phyloP scores from a whole-genome alignment of 2,888 invertebrate species.

The Fabriciana adippe region DNA sequence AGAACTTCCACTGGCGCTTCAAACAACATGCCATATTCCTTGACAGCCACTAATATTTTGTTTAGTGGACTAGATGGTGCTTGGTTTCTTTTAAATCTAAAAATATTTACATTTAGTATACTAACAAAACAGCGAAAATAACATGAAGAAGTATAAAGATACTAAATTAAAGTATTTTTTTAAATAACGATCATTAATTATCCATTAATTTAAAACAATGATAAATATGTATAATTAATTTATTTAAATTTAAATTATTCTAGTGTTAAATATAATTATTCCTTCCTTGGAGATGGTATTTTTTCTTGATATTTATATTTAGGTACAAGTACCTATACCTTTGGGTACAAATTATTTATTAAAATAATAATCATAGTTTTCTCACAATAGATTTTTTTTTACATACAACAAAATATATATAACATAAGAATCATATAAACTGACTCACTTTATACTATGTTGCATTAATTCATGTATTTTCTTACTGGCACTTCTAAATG shows the following conservation, averaged over 20 bases:
- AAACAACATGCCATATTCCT: slow-evolving; percentile 92
- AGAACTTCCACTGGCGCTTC: slow-evolving; percentile 78
- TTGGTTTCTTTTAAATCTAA: slow-evolving; percentile 81
- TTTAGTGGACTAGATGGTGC: slow-evolving; percentile 83
- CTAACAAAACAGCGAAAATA: not conserved
- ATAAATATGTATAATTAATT: too few species aligned
- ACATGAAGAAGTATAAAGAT: too few species aligned
- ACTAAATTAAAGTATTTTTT: too few species aligned
- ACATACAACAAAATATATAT: not conserved
- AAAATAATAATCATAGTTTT: too few species aligned
- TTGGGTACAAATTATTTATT: too few species aligned
- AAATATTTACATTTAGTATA: slow-evolving; percentile 26
- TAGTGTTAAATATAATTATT: too few species aligned
- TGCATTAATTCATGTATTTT: slow-evolving; percentile 88
- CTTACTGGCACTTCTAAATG: slow-evolving; percentile 87
- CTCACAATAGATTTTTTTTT: not conserved
- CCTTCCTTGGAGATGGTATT: too few species aligned
- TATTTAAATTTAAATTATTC: too few species aligned
- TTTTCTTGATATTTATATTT: too few species aligned
- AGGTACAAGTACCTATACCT: too few species aligned
- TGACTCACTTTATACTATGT: slow-evolving; percentile 82
- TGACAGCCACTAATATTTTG: slow-evolving; percentile 89
- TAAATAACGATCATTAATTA: too few species aligned
- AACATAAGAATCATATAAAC: not conserved
- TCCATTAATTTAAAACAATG: too few species aligned